Base-by-base conservation (phyloP, 2,888 invertebrate species). In the Sinhomidia bicolor region DNA sequence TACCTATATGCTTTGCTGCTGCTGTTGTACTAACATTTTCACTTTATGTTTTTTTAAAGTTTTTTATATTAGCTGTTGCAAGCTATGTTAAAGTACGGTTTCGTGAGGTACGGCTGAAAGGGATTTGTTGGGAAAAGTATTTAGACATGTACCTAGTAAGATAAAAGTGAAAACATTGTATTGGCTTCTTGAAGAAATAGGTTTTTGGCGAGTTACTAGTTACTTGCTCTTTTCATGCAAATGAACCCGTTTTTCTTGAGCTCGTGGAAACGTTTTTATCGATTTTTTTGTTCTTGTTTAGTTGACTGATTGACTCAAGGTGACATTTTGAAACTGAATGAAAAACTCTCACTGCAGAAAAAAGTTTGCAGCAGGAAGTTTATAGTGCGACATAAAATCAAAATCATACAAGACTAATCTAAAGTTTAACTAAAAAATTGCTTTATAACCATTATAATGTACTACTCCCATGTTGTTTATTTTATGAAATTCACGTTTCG, bases 41-140 rank as follows among this genome's bases (percentile, higher is more conserved):
- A 68, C 41, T 68, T 68, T 68, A 17, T 14, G n/a, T 74, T 20
- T 36, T 44, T 78, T 78, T 74, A 17, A 32, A 36, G 7, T 36
- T 68, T 2, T 68, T 36, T 12, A 10, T 71, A 17, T 29, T 57
- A 20, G 47, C n/a, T 44, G 41, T 14, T 36, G 54, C n/a, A n/a
- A n/a, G n/a, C n/a, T n/a, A n/a, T n/a, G n/a, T n/a, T n/a, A n/a
- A n/a, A n/a, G n/a, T n/a, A n/a, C n/a, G n/a, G n/a, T n/a, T n/a
- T 78, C 78, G 78, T 78, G 78, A 78, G 78, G 54, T 78, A 78
- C 9, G 20, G 78, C 78, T 78, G 3, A 29, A 71, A 57, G 78
- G 54, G 36, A 26, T 32, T 57, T 78, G 12, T 14, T n/a, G n/a
- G n/a, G n/a, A n/a, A n/a, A 23, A 14, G 44, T 26, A 74, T 14